These are phyloP conservation scores for Drosophila macrothrix DNA, from an alignment of 2,888 invertebrate genomes.

Conservation along the genomic window DNA sequence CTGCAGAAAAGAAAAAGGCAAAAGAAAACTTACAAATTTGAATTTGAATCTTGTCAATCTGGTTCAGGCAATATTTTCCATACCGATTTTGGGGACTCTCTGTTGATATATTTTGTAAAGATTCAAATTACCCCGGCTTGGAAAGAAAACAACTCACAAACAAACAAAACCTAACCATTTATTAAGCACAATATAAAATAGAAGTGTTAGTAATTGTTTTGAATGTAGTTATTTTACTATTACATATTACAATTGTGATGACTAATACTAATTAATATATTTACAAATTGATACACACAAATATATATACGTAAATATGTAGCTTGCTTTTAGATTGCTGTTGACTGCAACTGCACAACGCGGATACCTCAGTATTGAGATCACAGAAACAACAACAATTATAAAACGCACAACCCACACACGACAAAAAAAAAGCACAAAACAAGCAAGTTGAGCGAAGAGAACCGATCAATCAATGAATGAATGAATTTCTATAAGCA, in stretches of 20 bases:
- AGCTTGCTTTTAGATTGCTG: slow-evolving; percentile 36
- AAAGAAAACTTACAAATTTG: not conserved
- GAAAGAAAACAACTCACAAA: slow-evolving; percentile 1
- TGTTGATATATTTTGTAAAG: not conserved
- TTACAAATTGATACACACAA: not conserved
- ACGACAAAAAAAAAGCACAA: slow-evolving; percentile 32
- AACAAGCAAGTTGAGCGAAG: slow-evolving; percentile 22
- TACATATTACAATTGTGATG: slow-evolving; percentile 8
- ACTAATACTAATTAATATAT: slow-evolving; percentile 9
- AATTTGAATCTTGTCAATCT: not conserved
- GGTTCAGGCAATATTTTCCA: not conserved
- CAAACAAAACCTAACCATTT: slow-evolving; percentile 11
- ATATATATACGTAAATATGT: slow-evolving; percentile 18
- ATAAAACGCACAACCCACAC: slow-evolving; percentile 28
- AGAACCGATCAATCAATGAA: slow-evolving; percentile 12
- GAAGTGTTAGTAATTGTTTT: not conserved
- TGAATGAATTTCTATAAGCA: not conserved
- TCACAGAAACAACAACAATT: slow-evolving; percentile 11
- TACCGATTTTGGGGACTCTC: not conserved
- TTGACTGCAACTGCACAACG: slow-evolving; percentile 40
- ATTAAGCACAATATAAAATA: not conserved
- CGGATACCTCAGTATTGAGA: slow-evolving; percentile 19
- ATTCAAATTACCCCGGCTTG: not conserved
- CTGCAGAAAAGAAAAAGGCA: not conserved
- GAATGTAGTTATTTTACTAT: slow-evolving; percentile 6